Evolutionary conservation across 1,140 invertebrate genomes (phyloP).

Genomic region (Neodiprion lecontei): DNA sequence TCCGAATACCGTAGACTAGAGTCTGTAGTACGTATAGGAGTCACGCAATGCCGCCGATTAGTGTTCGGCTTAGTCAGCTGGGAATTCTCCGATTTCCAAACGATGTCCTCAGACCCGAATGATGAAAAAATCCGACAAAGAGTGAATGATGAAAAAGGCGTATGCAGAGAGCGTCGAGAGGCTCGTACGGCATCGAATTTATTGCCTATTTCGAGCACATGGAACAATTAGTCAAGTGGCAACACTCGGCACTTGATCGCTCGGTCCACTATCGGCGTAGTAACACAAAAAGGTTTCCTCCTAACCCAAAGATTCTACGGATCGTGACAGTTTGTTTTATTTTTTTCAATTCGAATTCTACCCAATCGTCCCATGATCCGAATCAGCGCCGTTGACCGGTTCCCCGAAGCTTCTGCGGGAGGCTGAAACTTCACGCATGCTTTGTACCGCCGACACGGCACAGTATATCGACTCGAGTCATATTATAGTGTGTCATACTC

Average conservation of each 20-base stretch:
- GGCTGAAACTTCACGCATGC: too few species aligned
- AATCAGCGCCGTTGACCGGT: too few species aligned
- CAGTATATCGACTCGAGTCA: not conserved
- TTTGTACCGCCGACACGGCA: too few species aligned
- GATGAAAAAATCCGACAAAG: not conserved
- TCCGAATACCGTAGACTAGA: not conserved
- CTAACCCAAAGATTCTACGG: not conserved
- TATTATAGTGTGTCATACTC: not conserved
- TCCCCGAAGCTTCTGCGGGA: too few species aligned
- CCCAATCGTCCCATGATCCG: too few species aligned
- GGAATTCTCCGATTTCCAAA: not conserved
- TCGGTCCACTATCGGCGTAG: not conserved
- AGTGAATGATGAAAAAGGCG: not conserved
- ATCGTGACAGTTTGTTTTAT: too few species aligned
- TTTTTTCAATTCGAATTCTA: too few species aligned
- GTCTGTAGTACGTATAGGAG: not conserved
- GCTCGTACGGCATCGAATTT: not conserved
- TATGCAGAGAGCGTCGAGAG: not conserved
- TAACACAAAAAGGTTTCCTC: not conserved
- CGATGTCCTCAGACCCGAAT: not conserved
- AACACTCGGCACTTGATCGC: not conserved
- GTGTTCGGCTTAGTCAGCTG: too few species aligned
- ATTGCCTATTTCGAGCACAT: conserved; percentile 2
- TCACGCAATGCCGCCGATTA: not conserved
- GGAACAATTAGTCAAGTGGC: not conserved